Evolutionary conservation across 1,140 invertebrate genomes (phyloP), one percentile per base, ranked within the genome.

Genomic region (Anastrepha ludens): DNA sequence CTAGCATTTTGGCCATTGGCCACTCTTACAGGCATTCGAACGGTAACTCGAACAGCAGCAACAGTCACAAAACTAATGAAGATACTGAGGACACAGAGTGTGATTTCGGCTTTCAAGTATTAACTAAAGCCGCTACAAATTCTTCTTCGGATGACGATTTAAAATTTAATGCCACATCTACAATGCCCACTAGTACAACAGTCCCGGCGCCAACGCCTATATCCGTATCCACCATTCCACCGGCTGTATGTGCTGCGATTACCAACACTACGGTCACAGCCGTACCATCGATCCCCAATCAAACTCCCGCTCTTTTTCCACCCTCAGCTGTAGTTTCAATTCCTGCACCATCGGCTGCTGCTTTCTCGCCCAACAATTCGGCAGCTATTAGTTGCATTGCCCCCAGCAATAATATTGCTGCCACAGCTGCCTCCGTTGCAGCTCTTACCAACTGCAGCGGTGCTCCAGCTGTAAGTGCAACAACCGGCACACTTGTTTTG

Each of bases 1-100:
- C 67, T 62, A 87, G 55, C 44, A 20, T 81, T 55, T 55, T 50
- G 67, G 67, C 67, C 11, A 17, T 15, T 74, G 67, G 39, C 41
- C 67, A 44, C 55, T 20, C 47, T 81, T 81, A 17, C 20, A 81
- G 74, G 55, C 74, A 81, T 55, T 81, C 74, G n/a, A 81, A 81
- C 44, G 85, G 86, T 17, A 78, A 81, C 17, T 81, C 50, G 67
- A 87, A 87, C 15, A 81, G 74, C 20, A 87, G 47, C 41, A 87
- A 78, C 20, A 87, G 70, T 85, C 59, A 41, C 9, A 85, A 55
- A 17, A 39, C 47, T 58, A 90, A 90, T 9, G 91, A 92, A 41
- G 92, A 93, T 86, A 91, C 93, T 74, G 92, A 93, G 15, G 92
- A 93, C 44, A 91, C 89, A 1, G 92, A 92, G 64, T 93, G 92